Percentiles rank a stretch among this genome's conserved stretches.
Conservation (phyloP, 2,113 vertebrate genomes). For the Ahaetulla prasina region DNA sequence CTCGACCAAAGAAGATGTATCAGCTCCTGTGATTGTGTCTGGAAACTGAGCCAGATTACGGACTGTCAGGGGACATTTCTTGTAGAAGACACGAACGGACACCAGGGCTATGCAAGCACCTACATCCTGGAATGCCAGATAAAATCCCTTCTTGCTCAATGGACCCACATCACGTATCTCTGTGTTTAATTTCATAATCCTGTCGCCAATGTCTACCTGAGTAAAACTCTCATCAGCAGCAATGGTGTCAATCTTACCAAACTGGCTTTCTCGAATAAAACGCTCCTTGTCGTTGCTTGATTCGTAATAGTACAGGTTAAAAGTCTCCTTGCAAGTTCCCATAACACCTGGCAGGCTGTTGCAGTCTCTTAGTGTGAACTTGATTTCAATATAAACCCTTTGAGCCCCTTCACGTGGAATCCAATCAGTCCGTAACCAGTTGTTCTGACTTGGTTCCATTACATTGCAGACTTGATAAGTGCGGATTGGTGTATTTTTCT, state of each 20-base stretch:
- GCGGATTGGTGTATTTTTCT: conserved; percentile 96
- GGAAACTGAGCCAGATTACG: conserved; percentile 96
- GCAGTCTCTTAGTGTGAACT: conserved; percentile 97
- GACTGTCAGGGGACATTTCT: conserved; percentile 90
- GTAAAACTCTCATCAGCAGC: conserved; percentile 98
- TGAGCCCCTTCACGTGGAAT: conserved; percentile 91
- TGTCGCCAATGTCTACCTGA: conserved; percentile 96
- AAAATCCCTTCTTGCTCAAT: conserved; percentile 88
- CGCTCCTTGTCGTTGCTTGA: conserved; percentile 93
- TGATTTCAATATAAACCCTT: conserved; percentile 96
- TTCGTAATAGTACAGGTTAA: conserved; percentile 97
- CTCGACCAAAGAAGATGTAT: conserved; percentile 95
- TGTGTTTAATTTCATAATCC: conserved; percentile 98
- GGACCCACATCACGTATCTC: conserved; percentile 92
- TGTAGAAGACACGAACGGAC: conserved; percentile 94
- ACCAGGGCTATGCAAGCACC: conserved; percentile 96
- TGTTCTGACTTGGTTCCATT: conserved; percentile 96
- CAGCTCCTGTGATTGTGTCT: conserved; percentile 91
- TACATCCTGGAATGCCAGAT: conserved; percentile 97
- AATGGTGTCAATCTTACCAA: conserved; percentile 93
- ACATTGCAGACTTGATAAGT: conserved; percentile 99
- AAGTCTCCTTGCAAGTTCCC: conserved; percentile 98
- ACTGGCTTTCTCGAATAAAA: conserved; percentile 90
- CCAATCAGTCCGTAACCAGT: conserved; percentile 98
- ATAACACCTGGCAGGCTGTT: conserved; percentile 96